phyloP scores from a whole-genome alignment of 1,140 invertebrate species.

The Diploscapter pachys region DNA sequence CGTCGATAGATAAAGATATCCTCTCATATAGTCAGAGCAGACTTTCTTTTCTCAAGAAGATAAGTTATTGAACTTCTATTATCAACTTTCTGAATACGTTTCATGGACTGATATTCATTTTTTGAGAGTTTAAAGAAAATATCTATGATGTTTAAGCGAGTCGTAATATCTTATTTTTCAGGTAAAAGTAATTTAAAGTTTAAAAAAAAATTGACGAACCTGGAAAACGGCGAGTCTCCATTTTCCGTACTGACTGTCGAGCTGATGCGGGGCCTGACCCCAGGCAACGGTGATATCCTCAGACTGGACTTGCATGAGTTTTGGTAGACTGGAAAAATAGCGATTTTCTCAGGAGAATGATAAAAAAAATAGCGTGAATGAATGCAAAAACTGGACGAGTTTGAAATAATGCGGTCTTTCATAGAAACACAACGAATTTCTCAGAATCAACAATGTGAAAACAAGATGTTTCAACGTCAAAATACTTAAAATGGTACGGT shows the following conservation, averaged over 20 bases:
- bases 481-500: too few relatives aligned
- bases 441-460: too few relatives aligned
- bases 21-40: conserved; percentile 1
- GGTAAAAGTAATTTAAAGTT: neutral
- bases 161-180: neutral
- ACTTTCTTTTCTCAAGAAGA: conserved; percentile 41
- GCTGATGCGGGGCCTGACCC: conserved; percentile 55
- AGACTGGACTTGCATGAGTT: conserved; percentile 43
- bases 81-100: neutral
- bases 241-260: conserved; percentile 51
- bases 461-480: too few relatives aligned
- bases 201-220: neutral
- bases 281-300: conserved; percentile 58
- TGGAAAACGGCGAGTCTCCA: conserved; percentile 37
- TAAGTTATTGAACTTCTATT: neutral
- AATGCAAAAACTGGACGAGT: too few relatives aligned
- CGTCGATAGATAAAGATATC: neutral
- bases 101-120: neutral
- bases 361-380: too few relatives aligned
- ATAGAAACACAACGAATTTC: too few relatives aligned
- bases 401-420: too few relatives aligned
- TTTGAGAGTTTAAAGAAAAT: neutral
- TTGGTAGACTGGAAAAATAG: too few relatives aligned
- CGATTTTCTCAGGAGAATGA: too few relatives aligned
- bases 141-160: neutral